phyloP scores from a whole-genome alignment of 1,140 invertebrate genomes.

The Globodera ellingtonae region DNA sequence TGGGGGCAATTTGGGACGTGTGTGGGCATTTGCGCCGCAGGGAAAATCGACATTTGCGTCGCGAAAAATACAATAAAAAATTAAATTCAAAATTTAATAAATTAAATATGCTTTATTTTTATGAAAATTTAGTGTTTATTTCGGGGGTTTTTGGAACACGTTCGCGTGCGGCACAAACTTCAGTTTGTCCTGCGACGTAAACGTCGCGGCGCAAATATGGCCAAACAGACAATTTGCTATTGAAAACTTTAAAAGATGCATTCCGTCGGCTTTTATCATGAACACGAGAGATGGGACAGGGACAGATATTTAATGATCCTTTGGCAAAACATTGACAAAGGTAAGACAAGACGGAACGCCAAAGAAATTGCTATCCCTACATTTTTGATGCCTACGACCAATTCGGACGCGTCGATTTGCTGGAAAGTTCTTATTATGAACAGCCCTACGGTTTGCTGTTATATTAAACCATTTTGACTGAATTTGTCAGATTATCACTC shows the following conservation, averaged over 20 bases:
- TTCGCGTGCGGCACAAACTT: too few relatives aligned
- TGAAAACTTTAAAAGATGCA: constrained; percentile 66
- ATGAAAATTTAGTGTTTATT: too few relatives aligned
- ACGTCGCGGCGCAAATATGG: too few relatives aligned
- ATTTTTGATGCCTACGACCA: constrained; percentile 58
- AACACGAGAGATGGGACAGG: constrained; percentile 71
- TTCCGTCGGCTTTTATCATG: constrained; percentile 69
- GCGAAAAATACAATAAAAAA: too few relatives aligned
- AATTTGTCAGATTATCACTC: constrained; percentile 47
- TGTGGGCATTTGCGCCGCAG: neutral
- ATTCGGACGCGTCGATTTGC: constrained; percentile 67
- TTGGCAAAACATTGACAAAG: constrained; percentile 65
- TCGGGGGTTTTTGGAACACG: too few relatives aligned
- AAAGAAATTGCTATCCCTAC: constrained; percentile 10
- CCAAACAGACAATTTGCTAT: too few relatives aligned
- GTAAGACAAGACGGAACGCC: constrained; percentile 15
- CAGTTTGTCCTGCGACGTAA: too few relatives aligned
- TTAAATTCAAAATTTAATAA: too few relatives aligned
- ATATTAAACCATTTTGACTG: neutral
- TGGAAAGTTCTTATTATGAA: constrained; percentile 56
- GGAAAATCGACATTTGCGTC: neutral
- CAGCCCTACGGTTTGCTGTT: constrained; percentile 50
- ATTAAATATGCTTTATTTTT: too few relatives aligned
- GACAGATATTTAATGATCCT: constrained; percentile 63
- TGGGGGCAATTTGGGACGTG: neutral